Base-by-base conservation (phyloP, 2,113 vertebrate genomes). In the Felis chaus region DNA sequence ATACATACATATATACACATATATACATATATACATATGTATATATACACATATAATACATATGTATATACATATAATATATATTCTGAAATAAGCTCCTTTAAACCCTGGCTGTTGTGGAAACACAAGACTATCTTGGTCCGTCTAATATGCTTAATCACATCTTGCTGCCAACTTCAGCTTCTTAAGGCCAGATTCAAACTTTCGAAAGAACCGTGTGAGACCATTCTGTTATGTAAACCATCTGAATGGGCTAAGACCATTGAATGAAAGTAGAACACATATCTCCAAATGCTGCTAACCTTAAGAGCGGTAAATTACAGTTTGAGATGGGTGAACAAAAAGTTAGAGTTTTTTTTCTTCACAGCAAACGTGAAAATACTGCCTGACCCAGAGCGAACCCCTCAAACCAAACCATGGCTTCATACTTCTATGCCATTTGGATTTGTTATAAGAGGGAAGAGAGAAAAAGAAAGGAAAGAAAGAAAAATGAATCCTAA, bases 181-280 rank as follows among this genome's bases (percentile, higher is more conserved):
- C 12, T 73, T 92, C 79, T 95, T 76, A 74, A 94, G 53, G 48
- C 79, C 91, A 86, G 53, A 97, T 68, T 41, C 96, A 76, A 96
- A 92, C 90, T 95, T 94, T 90, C 55, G 80, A 89, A 89, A 95
- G 57, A 93, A 57, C 63, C 88, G 4, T 11, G 4, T 83, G 53
- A 84, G 36, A 76, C 23, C 71, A 82, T 82, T 89, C 55, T 90
- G 61, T 92, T 48, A 83, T 61, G 11, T 61, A 88, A 94, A 65
- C 36, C 53, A 69, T 63, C 65, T 31, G 69, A 97, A 84, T 13
- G 11, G 31, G 33, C 31, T 57, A 53, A 96, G 85, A 65, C 78
- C 36, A 61, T 2, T 89, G 69, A 91, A 95, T 63, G 41, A 71
- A 71, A 81, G 50, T 57, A 48, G 61, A 73, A 82, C 71, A 96